These are phyloP conservation scores for Leptinotarsa rubiginosa DNA, from an alignment of 2,888 invertebrate species.

Conservation along the genomic window DNA sequence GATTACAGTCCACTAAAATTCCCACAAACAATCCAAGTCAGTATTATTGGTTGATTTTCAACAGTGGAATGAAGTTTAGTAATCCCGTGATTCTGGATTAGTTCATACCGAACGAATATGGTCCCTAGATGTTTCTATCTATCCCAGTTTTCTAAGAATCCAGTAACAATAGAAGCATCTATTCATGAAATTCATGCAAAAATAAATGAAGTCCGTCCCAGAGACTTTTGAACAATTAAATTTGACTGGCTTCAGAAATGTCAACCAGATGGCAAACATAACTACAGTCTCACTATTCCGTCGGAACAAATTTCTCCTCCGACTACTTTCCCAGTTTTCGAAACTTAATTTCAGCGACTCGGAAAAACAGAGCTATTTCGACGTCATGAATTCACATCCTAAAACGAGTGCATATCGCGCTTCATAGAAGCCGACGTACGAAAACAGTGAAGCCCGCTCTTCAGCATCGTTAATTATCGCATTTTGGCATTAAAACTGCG, in stretches of 20 bases:
- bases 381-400: constrained; percentile 13
- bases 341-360: constrained; percentile 8
- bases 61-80: too few species aligned
- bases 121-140: too few species aligned
- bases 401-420: constrained; percentile 18
- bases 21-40: too few species aligned
- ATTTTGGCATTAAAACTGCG: constrained; percentile 42
- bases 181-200: too few species aligned
- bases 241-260: neutral
- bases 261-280: too few species aligned
- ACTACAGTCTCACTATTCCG: neutral
- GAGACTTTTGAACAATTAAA: neutral
- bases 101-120: too few species aligned
- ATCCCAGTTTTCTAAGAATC: too few species aligned
- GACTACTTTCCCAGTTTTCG: neutral
- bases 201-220: too few species aligned
- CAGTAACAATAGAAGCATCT: too few species aligned
- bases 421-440: constrained; percentile 30
- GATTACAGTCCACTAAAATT: too few species aligned
- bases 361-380: constrained; percentile 5
- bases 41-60: too few species aligned
- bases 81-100: too few species aligned
- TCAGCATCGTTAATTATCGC: constrained; percentile 42
- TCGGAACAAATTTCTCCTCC: neutral
- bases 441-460: constrained; percentile 39